Evolutionary conservation across 2,113 vertebrate species (phyloP).

Genomic region (Melanotaenia duboulayi): DNA sequence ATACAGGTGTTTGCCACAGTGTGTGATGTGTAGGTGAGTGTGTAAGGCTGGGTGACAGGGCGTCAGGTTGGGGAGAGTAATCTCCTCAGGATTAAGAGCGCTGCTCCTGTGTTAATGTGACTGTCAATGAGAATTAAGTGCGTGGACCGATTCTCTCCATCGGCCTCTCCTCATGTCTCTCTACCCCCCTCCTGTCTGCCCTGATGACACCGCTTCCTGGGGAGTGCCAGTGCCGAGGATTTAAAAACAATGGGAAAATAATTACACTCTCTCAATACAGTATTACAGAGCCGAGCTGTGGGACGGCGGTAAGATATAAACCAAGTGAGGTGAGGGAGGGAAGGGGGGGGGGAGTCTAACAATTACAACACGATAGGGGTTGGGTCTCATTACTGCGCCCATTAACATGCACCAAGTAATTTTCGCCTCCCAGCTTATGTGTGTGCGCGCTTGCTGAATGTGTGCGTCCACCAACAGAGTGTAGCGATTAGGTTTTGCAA

Average conservation of each 20-base stretch:
- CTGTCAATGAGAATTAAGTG: conserved; percentile 84
- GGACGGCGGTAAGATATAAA: conserved; percentile 44
- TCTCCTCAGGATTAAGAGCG: conserved; percentile 80
- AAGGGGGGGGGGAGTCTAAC: conserved; percentile 71
- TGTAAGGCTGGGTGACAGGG: conserved; percentile 39
- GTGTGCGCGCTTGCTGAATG: conserved; percentile 10
- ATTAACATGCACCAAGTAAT: conserved; percentile 79
- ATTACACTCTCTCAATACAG: conserved; percentile 71
- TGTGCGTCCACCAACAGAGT: conserved; percentile 29
- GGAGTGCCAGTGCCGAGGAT: conserved; percentile 40
- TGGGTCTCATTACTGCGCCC: conserved; percentile 78
- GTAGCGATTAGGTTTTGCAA: conserved; percentile 38
- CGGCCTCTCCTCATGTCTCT: conserved; percentile 9
- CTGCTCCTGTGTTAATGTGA: conserved; percentile 81
- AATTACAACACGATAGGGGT: conserved; percentile 77
- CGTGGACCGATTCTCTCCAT: conserved; percentile 52
- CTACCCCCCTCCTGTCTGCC: conserved; percentile 23
- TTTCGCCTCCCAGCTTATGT: conserved; percentile 48
- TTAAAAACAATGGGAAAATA: conserved; percentile 72
- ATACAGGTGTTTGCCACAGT: conserved; percentile 51
- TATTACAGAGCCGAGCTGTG: conserved; percentile 60
- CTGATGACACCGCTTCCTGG: conserved; percentile 72
- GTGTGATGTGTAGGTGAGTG: conserved; percentile 34
- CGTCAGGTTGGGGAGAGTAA: conserved; percentile 75
- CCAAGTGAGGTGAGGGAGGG: neutral